Percentiles rank a stretch among this genome's conserved stretches.
These are phyloP conservation scores for Neostethus bicornis DNA, from an alignment of 2,797 vertebrate species.

Conservation along the genomic window DNA sequence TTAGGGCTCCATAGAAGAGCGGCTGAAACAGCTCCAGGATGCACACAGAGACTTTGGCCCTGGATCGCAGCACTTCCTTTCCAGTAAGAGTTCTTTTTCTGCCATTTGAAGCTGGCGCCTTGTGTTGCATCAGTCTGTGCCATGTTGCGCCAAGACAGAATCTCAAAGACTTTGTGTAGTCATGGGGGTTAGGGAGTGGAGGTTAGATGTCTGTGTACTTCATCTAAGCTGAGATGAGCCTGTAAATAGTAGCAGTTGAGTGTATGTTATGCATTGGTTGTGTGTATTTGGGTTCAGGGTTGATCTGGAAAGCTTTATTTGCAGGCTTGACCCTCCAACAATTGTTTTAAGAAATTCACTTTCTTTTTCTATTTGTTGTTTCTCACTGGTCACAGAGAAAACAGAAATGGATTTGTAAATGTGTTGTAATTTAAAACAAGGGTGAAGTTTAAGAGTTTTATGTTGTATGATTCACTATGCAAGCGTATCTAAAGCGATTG, in stretches of 20 bases:
- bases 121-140: constrained; percentile 31
- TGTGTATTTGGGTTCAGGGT: constrained; percentile 54
- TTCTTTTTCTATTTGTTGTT: constrained; percentile 57
- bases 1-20: constrained; percentile 91
- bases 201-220: constrained; percentile 22
- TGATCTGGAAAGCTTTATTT: constrained; percentile 42
- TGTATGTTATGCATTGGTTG: constrained; percentile 7
- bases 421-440: constrained; percentile 50
- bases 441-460: constrained; percentile 27
- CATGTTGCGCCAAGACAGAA: constrained; percentile 26
- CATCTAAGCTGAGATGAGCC: constrained; percentile 14
- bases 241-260: constrained; percentile 6
- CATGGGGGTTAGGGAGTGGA: neutral
- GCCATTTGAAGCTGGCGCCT: constrained; percentile 52
- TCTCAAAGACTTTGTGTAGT: constrained; percentile 12
- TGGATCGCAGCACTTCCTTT: constrained; percentile 97
- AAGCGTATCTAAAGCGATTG: constrained; percentile 13
- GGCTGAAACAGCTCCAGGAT: constrained; percentile 95
- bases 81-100: constrained; percentile 83
- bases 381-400: constrained; percentile 43
- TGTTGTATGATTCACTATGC: constrained; percentile 16
- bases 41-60: constrained; percentile 97
- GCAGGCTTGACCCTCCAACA: constrained; percentile 30
- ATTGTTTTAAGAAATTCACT: constrained; percentile 51
- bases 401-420: constrained; percentile 25